Conservation (phyloP, 2,797 vertebrate genomes). For the Psittacula echo region DNA sequence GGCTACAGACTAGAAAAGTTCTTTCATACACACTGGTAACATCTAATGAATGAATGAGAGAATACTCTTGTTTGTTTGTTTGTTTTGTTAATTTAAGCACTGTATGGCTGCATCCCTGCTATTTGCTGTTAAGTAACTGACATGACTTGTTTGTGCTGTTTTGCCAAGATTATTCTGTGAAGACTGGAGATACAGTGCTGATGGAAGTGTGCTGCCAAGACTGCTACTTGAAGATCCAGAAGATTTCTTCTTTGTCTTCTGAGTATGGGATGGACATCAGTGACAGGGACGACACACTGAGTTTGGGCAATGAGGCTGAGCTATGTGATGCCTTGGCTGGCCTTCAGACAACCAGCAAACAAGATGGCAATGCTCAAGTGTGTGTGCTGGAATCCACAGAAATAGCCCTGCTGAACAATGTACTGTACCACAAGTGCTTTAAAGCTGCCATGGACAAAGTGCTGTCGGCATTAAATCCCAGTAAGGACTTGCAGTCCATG, state of each 20-base stretch:
- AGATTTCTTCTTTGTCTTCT: conserved; percentile 76
- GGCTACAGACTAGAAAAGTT: background rate
- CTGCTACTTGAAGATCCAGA: conserved; percentile 90
- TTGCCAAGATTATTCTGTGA: conserved; percentile 82
- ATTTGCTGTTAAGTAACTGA: background rate
- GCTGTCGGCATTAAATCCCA: conserved; percentile 75
- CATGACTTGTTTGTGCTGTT: background rate
- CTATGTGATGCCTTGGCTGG: conserved; percentile 90
- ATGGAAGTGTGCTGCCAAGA: conserved; percentile 92
- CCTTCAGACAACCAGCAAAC: conserved; percentile 84
- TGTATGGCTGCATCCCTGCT: background rate
- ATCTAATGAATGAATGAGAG: background rate
- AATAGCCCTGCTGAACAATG: conserved; percentile 92
- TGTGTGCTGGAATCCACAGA: conserved; percentile 91
- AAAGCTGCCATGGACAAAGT: conserved; percentile 85
- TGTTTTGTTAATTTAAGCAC: background rate
- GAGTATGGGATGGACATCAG: conserved; percentile 69
- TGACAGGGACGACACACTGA: conserved; percentile 8
- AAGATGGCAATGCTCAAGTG: conserved; percentile 58
- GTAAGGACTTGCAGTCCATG: conserved; percentile 50
- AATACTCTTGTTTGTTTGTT: background rate
- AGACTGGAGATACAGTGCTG: conserved; percentile 82
- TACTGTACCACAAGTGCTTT: conserved; percentile 87
- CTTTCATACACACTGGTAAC: background rate
- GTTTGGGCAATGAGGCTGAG: conserved; percentile 85